Evolutionary conservation across 2,888 invertebrate species (phyloP).

Genomic region (Brachypterus glaber): DNA sequence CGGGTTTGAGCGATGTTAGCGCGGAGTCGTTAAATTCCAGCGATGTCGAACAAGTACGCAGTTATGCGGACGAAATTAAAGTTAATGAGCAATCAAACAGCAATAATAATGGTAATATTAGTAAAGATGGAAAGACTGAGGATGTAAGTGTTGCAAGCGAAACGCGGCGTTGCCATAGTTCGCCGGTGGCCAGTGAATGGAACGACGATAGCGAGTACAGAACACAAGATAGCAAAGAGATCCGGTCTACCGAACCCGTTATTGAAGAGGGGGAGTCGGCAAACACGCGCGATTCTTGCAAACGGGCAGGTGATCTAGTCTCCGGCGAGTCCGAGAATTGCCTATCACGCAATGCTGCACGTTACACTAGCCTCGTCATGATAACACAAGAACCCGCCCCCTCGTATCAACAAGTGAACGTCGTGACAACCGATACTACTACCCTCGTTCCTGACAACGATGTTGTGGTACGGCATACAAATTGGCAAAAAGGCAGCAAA

Average conservation of each 20-base stretch:
- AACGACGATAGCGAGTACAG: too few relatives aligned
- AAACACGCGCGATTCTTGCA: constrained; percentile 33
- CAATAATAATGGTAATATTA: neutral
- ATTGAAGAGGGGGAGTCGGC: constrained; percentile 31
- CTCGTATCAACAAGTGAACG: constrained; percentile 54
- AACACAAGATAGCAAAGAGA: constrained; percentile 28
- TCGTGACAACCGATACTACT: constrained; percentile 67
- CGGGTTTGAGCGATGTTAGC: constrained; percentile 35
- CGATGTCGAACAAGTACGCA: constrained; percentile 26
- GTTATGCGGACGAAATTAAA: constrained; percentile 11
- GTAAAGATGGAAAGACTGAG: constrained; percentile 5
- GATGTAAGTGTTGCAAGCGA: constrained; percentile 10
- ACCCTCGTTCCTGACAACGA: constrained; percentile 52
- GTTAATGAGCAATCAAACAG: too few relatives aligned
- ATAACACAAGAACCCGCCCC: constrained; percentile 62
- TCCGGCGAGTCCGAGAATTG: constrained; percentile 27
- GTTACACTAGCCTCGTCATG: constrained; percentile 83
- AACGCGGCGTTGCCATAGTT: constrained; percentile 10
- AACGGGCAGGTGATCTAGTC: constrained; percentile 41
- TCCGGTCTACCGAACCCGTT: constrained; percentile 36
- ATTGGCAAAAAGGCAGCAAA: constrained; percentile 44
- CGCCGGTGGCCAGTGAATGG: constrained; percentile 25
- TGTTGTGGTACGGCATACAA: constrained; percentile 57
- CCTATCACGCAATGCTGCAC: constrained; percentile 44
- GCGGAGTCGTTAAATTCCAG: constrained; percentile 36